These are phyloP conservation scores for Pygoscelis adeliae DNA, from an alignment of 2,113 vertebrate species.

Conservation along the genomic window DNA sequence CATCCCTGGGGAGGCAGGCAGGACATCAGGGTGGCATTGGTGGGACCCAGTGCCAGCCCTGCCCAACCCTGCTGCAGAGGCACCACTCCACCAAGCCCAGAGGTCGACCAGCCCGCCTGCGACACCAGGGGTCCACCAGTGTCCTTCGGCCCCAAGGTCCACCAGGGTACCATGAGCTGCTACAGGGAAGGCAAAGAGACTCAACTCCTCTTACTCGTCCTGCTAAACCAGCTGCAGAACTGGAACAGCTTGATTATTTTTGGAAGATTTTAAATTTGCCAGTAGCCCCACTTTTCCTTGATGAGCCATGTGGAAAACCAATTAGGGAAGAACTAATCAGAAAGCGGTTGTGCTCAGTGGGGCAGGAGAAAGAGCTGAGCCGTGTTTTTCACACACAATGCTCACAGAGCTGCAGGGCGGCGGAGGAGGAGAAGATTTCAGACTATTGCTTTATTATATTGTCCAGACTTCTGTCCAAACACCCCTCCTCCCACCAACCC, in stretches of 20 bases:
- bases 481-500: background rate
- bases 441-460: background rate
- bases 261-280: background rate
- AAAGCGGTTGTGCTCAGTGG: background rate
- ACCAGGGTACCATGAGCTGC: fast-evolving
- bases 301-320: conserved; percentile 34
- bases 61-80: background rate
- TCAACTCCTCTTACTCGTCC: background rate
- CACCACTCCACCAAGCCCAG: background rate
- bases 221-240: background rate
- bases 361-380: conserved; percentile 7
- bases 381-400: background rate
- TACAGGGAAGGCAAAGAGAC: background rate
- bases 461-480: background rate
- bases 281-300: background rate
- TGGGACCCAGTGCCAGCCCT: background rate
- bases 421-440: background rate
- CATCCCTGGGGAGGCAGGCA: conserved; percentile 75
- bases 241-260: background rate
- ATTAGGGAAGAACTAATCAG: conserved; percentile 31
- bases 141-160: background rate
- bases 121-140: background rate
- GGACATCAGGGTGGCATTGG: fast-evolving
- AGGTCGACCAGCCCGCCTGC: background rate
- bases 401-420: background rate